Evolutionary conservation across 1,140 invertebrate species (phyloP), one percentile per base, ranked within the genome.

Genomic region (Zaprionus davidi): DNA sequence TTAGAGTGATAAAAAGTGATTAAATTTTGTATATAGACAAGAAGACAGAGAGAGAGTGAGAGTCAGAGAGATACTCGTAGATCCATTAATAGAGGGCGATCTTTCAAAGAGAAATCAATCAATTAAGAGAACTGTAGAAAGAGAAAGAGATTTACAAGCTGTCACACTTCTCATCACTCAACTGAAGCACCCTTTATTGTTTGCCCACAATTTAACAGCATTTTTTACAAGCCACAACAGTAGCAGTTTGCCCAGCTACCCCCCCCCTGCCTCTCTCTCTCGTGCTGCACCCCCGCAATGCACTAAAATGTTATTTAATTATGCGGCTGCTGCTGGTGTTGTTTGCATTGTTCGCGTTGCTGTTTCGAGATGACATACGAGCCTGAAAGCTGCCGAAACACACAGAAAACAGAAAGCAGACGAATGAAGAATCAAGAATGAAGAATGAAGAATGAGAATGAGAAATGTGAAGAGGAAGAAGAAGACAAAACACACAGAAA

Each of bases 351-450:
- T 74, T 68, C 46, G 44, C 65, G 65, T 51, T 46, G 63, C 31
- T 68, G 66, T 63, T 64, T 44, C 64, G 81, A 82, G 41, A 76
- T 82, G 79, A 78, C 79, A 87, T 59, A 74, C 76, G 83, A 86
- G 63, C 76, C 79, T 51, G 70, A 78, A 87, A 31, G 69, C 44
- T 69, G 49, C 49, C 55, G 55, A 67, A 67, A 67, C 55, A 58
- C 44, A 46, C 66, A 63, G 63, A 46, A 46, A 46, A 46, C n/a
- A 17, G 41, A n/a, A n/a, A 44, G n/a, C 41, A 44, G 41, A 44
- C 5, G 41, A 44, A 44, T 44, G n/a, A 17, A 17, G 41, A 46
- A 17, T 9, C 7, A 46, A 9, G 41, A 46, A 46, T 46, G 41
- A 46, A 17, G 41, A 46, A 46, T 46, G 41, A 46, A 9, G 7